Evolutionary conservation across 2,113 vertebrate species (phyloP), one percentile per base, ranked within the genome.

Genomic region (Sylvietta virens): DNA sequence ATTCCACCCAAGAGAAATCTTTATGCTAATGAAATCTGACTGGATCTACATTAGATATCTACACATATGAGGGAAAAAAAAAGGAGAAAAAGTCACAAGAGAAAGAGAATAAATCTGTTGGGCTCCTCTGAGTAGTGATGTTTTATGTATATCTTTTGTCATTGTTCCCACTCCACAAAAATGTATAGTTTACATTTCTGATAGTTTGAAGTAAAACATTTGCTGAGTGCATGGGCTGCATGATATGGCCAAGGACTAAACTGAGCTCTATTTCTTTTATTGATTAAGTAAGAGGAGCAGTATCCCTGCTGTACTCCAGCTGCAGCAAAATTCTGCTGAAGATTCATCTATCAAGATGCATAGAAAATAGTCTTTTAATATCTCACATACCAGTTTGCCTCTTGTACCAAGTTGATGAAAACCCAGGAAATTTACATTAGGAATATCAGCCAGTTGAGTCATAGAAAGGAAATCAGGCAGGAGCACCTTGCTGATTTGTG

Each of bases 1-100:
- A 96, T 96, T 95, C 92, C 87, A 92, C 47, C 9, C 71, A 33
- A 87, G 94, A 93, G 71, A 93, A 94, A 81, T 90, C 74, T 86
- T 82, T 92, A 86, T 86, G 81, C 28, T 84, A 85, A 89, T 79
- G 31, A 45, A 84, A 74, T 87, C n/a, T 65, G 81, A 93, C 74
- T 91, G 81, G 58, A 65, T 62, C 71, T 66, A 77, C 39, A 64
- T 80, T 70, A 93, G 42, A 57, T 72, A 91, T 26, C n/a, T 85
- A 82, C 45, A 48, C 23, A 83, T 30, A 37, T 1, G 0, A n/a
- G n/a, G 33, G 11, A 9, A 3, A 3, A 10, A 24, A 50, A 7
- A 33, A 8, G 3, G 31, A 11, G 4, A 12, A 39, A 19, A 48
- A 17, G 4, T 11, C 1, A 22, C 5, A 9, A 60, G 3, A 73